Base-by-base conservation (phyloP, 2,113 vertebrate genomes). In the Elaphurus davidianus region DNA sequence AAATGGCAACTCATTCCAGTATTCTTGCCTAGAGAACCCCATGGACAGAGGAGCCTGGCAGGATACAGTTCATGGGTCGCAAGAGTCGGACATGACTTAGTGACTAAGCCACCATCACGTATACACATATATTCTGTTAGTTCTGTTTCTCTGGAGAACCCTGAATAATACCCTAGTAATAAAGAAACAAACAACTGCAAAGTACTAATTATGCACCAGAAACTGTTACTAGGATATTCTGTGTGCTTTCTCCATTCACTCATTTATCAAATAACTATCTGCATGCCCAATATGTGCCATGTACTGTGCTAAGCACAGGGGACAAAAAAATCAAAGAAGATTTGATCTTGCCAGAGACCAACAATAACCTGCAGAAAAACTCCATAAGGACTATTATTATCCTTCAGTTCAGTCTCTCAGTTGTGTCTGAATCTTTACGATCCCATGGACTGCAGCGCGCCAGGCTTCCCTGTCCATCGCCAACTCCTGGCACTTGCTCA, bases 361-460 rank as follows among this genome's bases (percentile, higher is more conserved):
- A 25, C 50, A n/a, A 45, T 57, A 78, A 87, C 71, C 62, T 28
- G 9, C 19, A 82, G 21, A 33, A 54, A 71, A 91, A 54, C 2
- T 54, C 54, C 9, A 0, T 62, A 30, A 94, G 36, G 45, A 82
- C 11, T 3, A 10, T 50, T 67, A 54, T 21, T 5, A 67, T 3
- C 71, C 67, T 71, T 71, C n/a, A 71, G 67, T 71, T 71, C 67
- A 71, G 10, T 23, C 36, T 2, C 62, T 40, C n/a, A 71, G 67
- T 40, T 23, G 67, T 71, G 19, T 71, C 19, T 71, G n/a, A 71
- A 71, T 71, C 17, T 40, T 71, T 71, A 71, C 0, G 0, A 40
- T 40, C 19, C 67, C 67, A 71, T 23, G n/a, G 67, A 71, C 19
- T 40, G 67, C 19, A 71, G 67, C 0, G 0, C 0, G 5, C 10